Base-by-base conservation (phyloP, 2,113 vertebrate genomes). In the Cranoglanis bouderius region DNA sequence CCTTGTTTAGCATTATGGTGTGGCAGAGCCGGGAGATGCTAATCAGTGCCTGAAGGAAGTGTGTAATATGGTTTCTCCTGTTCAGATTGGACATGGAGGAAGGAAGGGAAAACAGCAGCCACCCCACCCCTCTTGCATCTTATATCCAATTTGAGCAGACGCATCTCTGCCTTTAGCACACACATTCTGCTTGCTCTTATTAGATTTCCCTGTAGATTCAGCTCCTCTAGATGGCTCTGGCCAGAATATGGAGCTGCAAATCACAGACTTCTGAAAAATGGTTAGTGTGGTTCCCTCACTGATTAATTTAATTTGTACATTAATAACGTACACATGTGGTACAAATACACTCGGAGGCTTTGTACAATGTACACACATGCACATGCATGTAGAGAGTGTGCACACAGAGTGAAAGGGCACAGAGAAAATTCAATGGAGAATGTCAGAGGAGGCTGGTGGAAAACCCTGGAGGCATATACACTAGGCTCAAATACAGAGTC, bases 51-150 rank as follows among this genome's bases (percentile, higher is more conserved):
- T 82, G 63, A 81, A 93, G 93, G 91, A 85, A 88, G 84, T 82
- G 57, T 90, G 38, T 95, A 95, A 95, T 94, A 89, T 89, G 81
- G 90, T 95, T 93, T 94, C 83, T 90, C 87, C 87, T 87, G 90
- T 74, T 93, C 85, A 91, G 90, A 94, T 93, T 94, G 93, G 87
- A 88, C 90, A 88, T 90, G 90, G 87, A 92, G 90, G 74, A 38
- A 81, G 61, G 70, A 80, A 78, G 82, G 35, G 40, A 86, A 85
- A 49, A 88, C 57, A 78, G 26, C 85, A 85, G 32, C 49, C 35
- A 88, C 88, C 88, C 85, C 84, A 86, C 49, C 63, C 24, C 59
- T 74, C 49, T 35, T 51, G 32, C 21, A 4, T 89, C 91, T 67
- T 61, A 88, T 93, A 94, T 95, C 91, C 90, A 89, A 91, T 94